phyloP scores from a whole-genome alignment of 2,113 vertebrate genomes.

The Piaya cayana region DNA sequence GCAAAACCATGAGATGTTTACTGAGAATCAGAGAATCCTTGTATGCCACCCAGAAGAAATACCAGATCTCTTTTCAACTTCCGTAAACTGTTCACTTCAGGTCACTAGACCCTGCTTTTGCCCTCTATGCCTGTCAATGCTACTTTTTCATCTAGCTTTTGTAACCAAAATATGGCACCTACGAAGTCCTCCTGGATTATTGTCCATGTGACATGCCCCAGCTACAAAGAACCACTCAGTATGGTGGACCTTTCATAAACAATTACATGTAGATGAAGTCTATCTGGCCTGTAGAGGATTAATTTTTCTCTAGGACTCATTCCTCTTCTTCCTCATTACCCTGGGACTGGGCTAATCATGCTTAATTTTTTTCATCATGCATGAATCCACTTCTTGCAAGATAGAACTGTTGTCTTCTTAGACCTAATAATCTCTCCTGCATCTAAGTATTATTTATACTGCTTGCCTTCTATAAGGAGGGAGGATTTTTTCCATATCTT shows the following conservation, averaged over 20 bases:
- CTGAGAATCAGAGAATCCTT: background rate
- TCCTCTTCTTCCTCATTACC: background rate
- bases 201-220: background rate
- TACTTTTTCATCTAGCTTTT: background rate
- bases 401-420: background rate
- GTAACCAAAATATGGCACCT: background rate
- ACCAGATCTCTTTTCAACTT: background rate
- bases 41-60: background rate
- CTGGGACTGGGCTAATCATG: background rate
- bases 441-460: background rate
- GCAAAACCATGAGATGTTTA: background rate
- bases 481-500: background rate
- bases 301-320: background rate
- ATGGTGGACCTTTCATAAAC: background rate
- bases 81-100: background rate
- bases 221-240: background rate
- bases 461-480: background rate
- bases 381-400: background rate
- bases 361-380: background rate
- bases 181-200: background rate
- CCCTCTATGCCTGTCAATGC: background rate
- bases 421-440: background rate
- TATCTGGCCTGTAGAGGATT: background rate
- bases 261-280: background rate
- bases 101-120: background rate